These are phyloP conservation scores for Netelia melanura DNA, from an alignment of 2,888 invertebrate genomes.

Conservation along the genomic window DNA sequence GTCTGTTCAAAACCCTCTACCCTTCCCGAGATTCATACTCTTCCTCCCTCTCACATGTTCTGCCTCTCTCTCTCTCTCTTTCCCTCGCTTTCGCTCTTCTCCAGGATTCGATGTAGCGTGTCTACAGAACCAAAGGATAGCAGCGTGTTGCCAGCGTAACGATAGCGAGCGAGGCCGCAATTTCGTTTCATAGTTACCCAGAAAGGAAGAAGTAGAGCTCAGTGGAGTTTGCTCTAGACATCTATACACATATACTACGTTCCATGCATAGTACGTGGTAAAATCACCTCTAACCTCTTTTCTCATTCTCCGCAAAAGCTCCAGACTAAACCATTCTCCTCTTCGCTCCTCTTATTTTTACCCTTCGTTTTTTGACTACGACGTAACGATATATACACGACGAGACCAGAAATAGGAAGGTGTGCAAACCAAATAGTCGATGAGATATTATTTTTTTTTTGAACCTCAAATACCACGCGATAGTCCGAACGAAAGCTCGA, in stretches of 20 bases:
- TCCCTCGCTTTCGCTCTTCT: slow-evolving; percentile 17
- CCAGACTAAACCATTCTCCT: background rate
- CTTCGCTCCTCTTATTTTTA: slow-evolving; percentile 3
- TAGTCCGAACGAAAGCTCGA: background rate
- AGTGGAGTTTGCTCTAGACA: slow-evolving; percentile 46
- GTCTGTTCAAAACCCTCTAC: slow-evolving; percentile 10
- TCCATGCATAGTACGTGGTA: slow-evolving; percentile 26
- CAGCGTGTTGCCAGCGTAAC: slow-evolving; percentile 72
- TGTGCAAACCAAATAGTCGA: slow-evolving; percentile 18
- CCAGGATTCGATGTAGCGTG: slow-evolving; percentile 73
- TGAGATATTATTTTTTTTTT: slow-evolving; percentile 5
- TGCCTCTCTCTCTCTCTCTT: slow-evolving; percentile 29
- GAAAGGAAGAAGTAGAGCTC: slow-evolving; percentile 63
- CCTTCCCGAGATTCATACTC: slow-evolving; percentile 48
- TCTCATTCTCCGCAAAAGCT: slow-evolving; percentile 37
- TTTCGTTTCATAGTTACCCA: slow-evolving; percentile 76
- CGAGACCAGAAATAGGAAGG: slow-evolving; percentile 10
- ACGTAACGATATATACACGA: slow-evolving; percentile 36
- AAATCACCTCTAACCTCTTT: slow-evolving; percentile 52
- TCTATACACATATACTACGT: slow-evolving; percentile 35
- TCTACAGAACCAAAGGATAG: slow-evolving; percentile 73
- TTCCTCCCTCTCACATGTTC: background rate
- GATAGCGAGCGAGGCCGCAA: slow-evolving; percentile 75
- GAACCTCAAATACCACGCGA: background rate
- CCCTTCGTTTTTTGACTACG: background rate